Evolutionary conservation across 2,888 invertebrate species (phyloP).

Genomic region (Rhagium mordax): DNA sequence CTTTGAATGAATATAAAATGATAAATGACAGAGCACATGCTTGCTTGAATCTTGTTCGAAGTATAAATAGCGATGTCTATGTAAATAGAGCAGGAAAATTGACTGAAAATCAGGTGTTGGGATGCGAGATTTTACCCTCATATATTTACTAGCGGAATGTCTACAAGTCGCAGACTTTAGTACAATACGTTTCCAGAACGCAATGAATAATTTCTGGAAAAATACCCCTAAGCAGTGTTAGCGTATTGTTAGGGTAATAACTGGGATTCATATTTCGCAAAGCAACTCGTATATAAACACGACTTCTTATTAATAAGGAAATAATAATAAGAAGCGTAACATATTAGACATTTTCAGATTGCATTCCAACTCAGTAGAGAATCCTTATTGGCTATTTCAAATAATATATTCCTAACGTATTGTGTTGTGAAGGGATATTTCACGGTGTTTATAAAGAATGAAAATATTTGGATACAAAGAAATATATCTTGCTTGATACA

Average conservation of each 20-base stretch:
- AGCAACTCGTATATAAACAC: constrained; percentile 19
- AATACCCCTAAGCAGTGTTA: constrained; percentile 45
- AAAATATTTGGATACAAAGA: constrained; percentile 35
- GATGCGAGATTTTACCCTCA: constrained; percentile 38
- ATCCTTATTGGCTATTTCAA: neutral
- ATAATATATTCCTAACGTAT: constrained; percentile 33
- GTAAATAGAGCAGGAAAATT: constrained; percentile 44
- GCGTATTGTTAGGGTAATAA: constrained; percentile 40
- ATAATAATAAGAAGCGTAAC: too few relatives aligned
- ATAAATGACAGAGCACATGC: neutral
- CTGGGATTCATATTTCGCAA: constrained; percentile 26
- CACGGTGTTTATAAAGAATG: constrained; percentile 33
- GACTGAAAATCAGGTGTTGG: constrained; percentile 48
- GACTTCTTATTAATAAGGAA: neutral
- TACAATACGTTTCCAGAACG: constrained; percentile 43
- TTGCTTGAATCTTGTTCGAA: constrained; percentile 16
- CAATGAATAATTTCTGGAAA: constrained; percentile 49
- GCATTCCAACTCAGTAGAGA: too few relatives aligned
- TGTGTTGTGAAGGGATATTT: constrained; percentile 32
- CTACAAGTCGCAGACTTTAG: constrained; percentile 28
- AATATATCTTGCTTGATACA: constrained; percentile 24
- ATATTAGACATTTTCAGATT: too few relatives aligned
- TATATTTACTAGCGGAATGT: constrained; percentile 39
- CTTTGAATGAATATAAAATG: constrained; percentile 8
- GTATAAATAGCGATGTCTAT: constrained; percentile 45